These are phyloP conservation scores for Aleadryas rufinucha DNA, from an alignment of 2,113 vertebrate species.

Conservation along the genomic window DNA sequence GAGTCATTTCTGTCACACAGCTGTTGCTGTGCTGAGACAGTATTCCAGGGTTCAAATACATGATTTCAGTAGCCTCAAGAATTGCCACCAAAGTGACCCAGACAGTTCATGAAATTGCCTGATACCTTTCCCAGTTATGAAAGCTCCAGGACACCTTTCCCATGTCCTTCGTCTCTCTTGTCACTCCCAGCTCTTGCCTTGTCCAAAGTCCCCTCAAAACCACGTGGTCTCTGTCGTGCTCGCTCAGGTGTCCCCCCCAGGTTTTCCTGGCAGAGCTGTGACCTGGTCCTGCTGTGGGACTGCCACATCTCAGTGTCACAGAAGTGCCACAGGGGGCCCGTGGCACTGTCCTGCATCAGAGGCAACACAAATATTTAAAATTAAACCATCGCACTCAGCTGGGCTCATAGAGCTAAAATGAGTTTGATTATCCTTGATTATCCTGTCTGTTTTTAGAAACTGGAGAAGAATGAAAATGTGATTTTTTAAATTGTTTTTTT, in stretches of 20 bases:
- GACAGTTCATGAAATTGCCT: not conserved
- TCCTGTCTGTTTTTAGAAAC: conserved; percentile 24
- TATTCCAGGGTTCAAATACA: not conserved
- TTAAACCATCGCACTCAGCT: not conserved
- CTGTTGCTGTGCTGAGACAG: not conserved
- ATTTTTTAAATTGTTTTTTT: not conserved
- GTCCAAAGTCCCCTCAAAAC: not conserved
- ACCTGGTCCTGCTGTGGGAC: not conserved
- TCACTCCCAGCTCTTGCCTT: not conserved
- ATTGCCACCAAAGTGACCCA: not conserved
- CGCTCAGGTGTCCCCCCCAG: accelerated
- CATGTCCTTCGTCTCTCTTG: accelerated
- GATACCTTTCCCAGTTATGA: not conserved
- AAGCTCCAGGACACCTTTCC: not conserved
- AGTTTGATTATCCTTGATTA: not conserved
- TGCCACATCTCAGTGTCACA: not conserved
- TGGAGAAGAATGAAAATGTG: not conserved
- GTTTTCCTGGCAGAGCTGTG: not conserved
- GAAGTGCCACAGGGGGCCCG: accelerated
- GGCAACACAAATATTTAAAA: not conserved
- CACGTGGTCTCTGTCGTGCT: accelerated
- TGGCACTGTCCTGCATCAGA: not conserved
- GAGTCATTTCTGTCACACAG: not conserved
- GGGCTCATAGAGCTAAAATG: not conserved
- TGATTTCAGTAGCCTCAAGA: not conserved